Base-by-base conservation (phyloP, 2,797 vertebrate species). In the Acomys russatus region DNA sequence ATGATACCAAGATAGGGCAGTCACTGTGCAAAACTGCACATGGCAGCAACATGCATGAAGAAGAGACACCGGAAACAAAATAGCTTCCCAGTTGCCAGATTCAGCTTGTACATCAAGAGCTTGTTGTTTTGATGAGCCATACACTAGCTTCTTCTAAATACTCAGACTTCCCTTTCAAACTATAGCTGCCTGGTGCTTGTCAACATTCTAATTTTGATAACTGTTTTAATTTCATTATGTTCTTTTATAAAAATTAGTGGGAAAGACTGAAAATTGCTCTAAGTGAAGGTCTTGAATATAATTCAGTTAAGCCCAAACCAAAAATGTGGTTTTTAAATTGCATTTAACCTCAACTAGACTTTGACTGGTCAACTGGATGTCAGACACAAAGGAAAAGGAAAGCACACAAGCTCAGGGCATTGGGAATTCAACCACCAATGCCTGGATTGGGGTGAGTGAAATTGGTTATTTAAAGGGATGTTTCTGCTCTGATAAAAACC, bases 401-500 rank as follows among this genome's bases (percentile, higher is more conserved):
- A 77, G 71, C 63, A 70, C 68, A 85, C 17, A 68, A 87, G 88
- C 70, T 78, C 33, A 33, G 94, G 82, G 78, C n/a, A 80, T 11
- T 70, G n/a, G 63, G 59, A 77, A 88, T 18, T 6, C 4, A 71
- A 73, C 63, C 23, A 49, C 49, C 35, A 80, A 20, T 86, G 77
- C 76, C 0, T 61, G 68, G 59, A 79, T 38, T 30, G 66, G 25
- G 66, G 63, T 92, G 33, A 74, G 7, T 61, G 8, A 76, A 82
- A 82, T 28, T 83, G 49, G 80, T 30, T 12, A 79, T 77, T 87
- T 84, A 59, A 74, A 96, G 92, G 68, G 22, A 44, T 94, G 33
- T 30, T 88, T 93, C 86, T 68, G 61, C 63, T 95, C 38, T 94
- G 70, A n/a, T 83, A 94, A 88, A 70, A 80, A 79, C 80, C 6